These are phyloP conservation scores for Pan paniscus DNA, from an alignment of 2,113 vertebrate genomes.

Conservation along the genomic window DNA sequence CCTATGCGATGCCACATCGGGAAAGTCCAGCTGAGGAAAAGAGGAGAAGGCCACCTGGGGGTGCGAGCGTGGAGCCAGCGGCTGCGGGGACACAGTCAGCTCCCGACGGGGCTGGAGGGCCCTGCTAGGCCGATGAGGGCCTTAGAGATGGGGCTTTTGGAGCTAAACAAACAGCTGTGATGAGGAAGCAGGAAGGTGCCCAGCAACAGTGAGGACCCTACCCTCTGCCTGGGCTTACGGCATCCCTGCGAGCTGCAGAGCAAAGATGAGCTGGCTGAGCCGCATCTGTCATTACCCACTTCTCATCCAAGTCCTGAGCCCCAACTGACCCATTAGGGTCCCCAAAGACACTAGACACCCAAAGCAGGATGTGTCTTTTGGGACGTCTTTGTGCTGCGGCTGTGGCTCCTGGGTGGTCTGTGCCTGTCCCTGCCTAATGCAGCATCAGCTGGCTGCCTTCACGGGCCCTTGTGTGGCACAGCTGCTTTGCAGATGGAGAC, in stretches of 20 bases:
- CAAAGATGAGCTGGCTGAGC: not conserved
- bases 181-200: not conserved
- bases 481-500: not conserved
- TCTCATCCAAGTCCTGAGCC: too few species aligned
- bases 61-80: fast-evolving
- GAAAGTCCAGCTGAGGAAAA: too few species aligned
- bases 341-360: fast-evolving
- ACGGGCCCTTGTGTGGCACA: fast-evolving
- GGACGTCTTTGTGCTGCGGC: not conserved
- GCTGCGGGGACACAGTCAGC: not conserved
- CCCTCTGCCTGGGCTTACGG: fast-evolving
- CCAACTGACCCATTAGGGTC: too few species aligned
- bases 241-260: too few species aligned
- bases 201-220: fast-evolving
- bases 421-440: not conserved
- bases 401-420: too few species aligned
- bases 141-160: not conserved
- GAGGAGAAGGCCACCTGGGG: not conserved
- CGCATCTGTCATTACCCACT: fast-evolving
- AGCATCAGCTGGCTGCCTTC: not conserved
- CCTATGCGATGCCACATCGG: fast-evolving
- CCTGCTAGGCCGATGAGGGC: not conserved
- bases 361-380: fast-evolving
- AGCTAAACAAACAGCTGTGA: not conserved
- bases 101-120: not conserved